Evolutionary conservation across 92 coral and sea anemone genomes (phyloP).

Genomic region (Epizoanthus ramosus): DNA sequence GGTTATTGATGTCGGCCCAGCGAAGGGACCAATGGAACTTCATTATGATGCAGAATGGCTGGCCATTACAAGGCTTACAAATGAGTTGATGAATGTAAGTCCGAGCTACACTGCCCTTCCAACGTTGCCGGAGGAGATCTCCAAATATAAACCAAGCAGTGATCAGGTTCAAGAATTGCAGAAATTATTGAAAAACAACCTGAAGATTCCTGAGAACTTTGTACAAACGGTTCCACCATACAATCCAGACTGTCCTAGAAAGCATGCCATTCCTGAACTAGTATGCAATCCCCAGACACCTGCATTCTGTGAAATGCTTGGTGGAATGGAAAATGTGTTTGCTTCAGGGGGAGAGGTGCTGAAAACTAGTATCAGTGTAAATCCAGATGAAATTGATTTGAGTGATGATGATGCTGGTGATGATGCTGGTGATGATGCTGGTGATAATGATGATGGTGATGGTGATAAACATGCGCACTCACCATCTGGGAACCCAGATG

Average conservation of each 20-base stretch:
- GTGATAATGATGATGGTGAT: background rate
- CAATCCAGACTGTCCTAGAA: conserved; percentile 70
- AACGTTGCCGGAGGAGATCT: conserved; percentile 48
- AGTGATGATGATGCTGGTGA: conserved; percentile 58
- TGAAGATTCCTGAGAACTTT: conserved; percentile 80
- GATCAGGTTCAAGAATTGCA: conserved; percentile 58
- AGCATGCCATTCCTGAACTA: conserved; percentile 35
- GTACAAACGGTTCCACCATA: conserved; percentile 68
- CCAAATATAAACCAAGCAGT: conserved; percentile 65
- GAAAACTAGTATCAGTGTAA: conserved; percentile 38
- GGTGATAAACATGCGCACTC: background rate
- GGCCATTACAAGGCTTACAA: conserved; percentile 78
- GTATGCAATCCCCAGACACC: conserved; percentile 83
- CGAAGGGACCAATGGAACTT: conserved; percentile 78
- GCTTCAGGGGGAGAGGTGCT: conserved; percentile 39
- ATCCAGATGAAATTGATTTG: conserved; percentile 90
- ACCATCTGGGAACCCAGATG: conserved; percentile 58
- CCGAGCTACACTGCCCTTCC: conserved; percentile 69
- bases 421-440: conserved; percentile 27
- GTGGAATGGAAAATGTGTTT: conserved; percentile 77
- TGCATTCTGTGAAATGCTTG: conserved; percentile 69
- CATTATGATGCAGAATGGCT: conserved; percentile 94
- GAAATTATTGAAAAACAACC: conserved; percentile 59
- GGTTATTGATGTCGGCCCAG: conserved; percentile 83
- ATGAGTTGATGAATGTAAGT: conserved; percentile 64